phyloP scores from a whole-genome alignment of 2,797 vertebrate genomes.

The Characodon lateralis region DNA sequence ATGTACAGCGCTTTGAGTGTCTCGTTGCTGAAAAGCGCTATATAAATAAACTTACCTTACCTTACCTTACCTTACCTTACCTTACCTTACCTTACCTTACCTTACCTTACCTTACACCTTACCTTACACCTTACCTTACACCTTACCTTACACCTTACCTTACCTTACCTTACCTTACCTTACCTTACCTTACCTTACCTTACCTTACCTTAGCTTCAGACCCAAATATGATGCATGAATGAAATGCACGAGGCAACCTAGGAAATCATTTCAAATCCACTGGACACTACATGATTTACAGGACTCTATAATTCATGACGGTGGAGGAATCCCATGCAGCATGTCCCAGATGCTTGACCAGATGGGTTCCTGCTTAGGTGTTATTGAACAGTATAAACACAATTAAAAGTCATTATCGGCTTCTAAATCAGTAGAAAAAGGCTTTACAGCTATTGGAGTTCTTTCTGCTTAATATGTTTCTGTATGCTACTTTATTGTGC shows the following conservation, averaged over 20 bases:
- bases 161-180: no score
- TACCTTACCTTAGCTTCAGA: no score
- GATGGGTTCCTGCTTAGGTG: conserved; percentile 15
- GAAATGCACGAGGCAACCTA: background rate
- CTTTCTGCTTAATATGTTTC: background rate
- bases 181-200: no score
- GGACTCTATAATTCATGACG: conserved; percentile 15
- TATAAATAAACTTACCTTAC: no score
- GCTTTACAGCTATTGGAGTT: background rate
- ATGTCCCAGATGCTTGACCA: conserved; percentile 32
- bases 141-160: no score
- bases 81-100: no score
- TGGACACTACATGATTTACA: background rate
- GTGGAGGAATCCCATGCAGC: conserved; percentile 4
- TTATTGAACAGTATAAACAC: background rate
- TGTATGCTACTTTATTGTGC: background rate
- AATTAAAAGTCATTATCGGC: background rate
- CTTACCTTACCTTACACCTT: no score
- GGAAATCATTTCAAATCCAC: background rate
- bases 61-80: no score
- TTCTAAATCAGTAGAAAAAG: background rate
- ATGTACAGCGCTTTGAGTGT: no score
- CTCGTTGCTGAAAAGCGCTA: no score
- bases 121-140: no score
- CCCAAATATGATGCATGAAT: no score